Evolutionary conservation across 2,888 invertebrate genomes (phyloP).

Genomic region (Tridacna gigas): DNA sequence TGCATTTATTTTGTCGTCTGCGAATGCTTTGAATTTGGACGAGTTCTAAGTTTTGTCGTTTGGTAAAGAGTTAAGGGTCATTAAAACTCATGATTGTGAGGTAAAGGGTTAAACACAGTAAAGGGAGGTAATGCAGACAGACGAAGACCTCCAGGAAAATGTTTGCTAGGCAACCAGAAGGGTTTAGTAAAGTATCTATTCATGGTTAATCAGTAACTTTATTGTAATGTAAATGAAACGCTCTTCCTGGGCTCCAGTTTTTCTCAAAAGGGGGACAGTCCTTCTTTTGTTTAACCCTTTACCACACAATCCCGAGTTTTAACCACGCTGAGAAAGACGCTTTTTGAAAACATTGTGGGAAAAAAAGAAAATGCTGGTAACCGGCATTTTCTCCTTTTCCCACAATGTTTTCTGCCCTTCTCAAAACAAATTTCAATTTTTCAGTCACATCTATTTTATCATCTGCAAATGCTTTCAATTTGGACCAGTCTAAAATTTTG

Average conservation of each 20-base stretch:
- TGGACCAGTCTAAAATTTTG: too few species aligned
- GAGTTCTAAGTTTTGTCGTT: too few species aligned
- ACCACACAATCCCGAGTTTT: not conserved
- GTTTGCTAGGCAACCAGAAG: slow-evolving; percentile 50
- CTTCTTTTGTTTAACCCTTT: not conserved
- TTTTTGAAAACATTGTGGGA: not conserved
- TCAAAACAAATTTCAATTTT: too few species aligned
- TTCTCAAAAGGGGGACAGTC: not conserved
- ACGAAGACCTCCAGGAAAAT: not conserved
- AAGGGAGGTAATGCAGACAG: slow-evolving; percentile 1
- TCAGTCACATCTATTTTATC: too few species aligned
- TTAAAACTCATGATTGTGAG: too few species aligned
- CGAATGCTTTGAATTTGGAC: too few species aligned
- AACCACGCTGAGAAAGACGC: not conserved
- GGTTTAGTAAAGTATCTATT: slow-evolving; percentile 43
- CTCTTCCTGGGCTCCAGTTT: slow-evolving; percentile 1
- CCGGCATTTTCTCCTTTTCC: not conserved
- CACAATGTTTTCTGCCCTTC: not conserved
- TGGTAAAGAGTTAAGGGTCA: too few species aligned
- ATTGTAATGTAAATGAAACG: slow-evolving; percentile 50
- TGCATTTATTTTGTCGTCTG: too few species aligned
- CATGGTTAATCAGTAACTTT: slow-evolving; percentile 12
- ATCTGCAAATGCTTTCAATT: too few species aligned
- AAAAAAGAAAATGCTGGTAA: not conserved
- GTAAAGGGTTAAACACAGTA: not conserved